A percentile compares a stretch with the other conserved stretches of the same genome.
Evolutionary conservation across 2,113 vertebrate genomes (phyloP).

Genomic region (Stigmatopora nigra): DNA sequence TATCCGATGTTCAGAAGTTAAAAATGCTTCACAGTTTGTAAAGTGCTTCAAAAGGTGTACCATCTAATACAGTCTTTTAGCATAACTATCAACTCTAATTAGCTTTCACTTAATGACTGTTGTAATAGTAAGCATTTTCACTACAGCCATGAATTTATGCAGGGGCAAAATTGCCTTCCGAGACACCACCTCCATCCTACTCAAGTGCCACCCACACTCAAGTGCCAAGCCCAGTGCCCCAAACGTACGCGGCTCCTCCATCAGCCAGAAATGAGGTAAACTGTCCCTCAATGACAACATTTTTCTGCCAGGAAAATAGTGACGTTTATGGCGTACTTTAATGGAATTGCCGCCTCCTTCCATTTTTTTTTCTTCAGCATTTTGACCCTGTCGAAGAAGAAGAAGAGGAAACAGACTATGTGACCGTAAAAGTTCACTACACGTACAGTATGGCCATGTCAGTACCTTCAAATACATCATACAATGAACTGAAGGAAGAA

Average conservation of each 20-base stretch:
- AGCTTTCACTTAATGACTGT: too few relatives aligned
- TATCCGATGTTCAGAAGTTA: too few relatives aligned
- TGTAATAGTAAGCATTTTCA: not conserved
- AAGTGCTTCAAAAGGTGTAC: too few relatives aligned
- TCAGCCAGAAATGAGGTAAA: conserved; percentile 45
- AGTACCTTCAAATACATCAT: conserved; percentile 41
- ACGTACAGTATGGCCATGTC: conserved; percentile 70
- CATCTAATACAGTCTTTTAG: too few relatives aligned
- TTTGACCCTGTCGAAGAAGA: conserved; percentile 8
- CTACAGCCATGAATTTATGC: not conserved
- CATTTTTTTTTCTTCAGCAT: conserved; percentile 1
- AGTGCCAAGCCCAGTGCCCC: conserved; percentile 10
- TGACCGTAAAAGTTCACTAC: conserved; percentile 68
- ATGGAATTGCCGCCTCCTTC: not conserved
- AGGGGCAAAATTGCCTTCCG: conserved; percentile 18
- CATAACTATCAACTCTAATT: too few relatives aligned
- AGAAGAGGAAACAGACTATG: conserved; percentile 25
- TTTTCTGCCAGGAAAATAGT: not conserved
- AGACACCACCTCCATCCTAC: conserved; percentile 41
- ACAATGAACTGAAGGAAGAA: conserved; percentile 61
- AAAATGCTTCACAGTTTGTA: too few relatives aligned
- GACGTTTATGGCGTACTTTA: too few relatives aligned
- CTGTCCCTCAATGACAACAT: not conserved
- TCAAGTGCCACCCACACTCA: conserved; percentile 18
- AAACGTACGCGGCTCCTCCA: conserved; percentile 5